Base-by-base conservation (phyloP, 2,888 invertebrate genomes). In the Trimorus sp. region DNA sequence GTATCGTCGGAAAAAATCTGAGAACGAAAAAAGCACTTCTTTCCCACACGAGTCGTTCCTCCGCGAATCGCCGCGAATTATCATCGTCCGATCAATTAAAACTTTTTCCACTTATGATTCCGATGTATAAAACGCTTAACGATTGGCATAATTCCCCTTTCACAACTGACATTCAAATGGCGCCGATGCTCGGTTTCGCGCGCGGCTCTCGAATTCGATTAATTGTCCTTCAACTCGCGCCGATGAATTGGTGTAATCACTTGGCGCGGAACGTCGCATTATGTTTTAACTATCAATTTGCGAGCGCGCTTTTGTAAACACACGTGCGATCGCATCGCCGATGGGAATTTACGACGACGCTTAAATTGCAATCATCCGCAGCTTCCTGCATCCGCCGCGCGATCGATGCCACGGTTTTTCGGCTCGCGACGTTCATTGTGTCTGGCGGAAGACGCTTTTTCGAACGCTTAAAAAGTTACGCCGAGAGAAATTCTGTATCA, bases 121-220 rank as follows among this genome's bases (percentile, higher is more conserved):
- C 26, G 26, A 26, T 26, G 26, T 4, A 26, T 26, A 4, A 26
- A 26, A 26, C 26, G 26, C 26, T 26, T 26, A 26, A 26, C 26
- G 26, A 26, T 4, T 26, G 26, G 26, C 26, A 26, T 26, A 26
- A 26, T 26, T 66, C 40, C 62, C 69, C 76, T 76, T 76, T 76
- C 76, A 76, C 68, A 69, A 40, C 58, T 69, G 76, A 54, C 76
- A 76, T 76, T 76, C 62, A 76, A 76, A 62, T 76, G 62, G 62
- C 54, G 76, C 62, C 56, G 76, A 76, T 76, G 69, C 48, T 54
- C 66, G 62, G 62, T 69, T 40, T 69, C 54, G 49, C 16, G 65
- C 59, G 42, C 51, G 42, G 42, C 66, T 60, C 59, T 53, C 68
- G 62, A 62, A 54, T 76, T 69, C 62, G 54, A 76, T 14, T 75